These are phyloP conservation scores for Coleophora deauratella DNA, from an alignment of 2,888 invertebrate genomes.

Conservation along the genomic window DNA sequence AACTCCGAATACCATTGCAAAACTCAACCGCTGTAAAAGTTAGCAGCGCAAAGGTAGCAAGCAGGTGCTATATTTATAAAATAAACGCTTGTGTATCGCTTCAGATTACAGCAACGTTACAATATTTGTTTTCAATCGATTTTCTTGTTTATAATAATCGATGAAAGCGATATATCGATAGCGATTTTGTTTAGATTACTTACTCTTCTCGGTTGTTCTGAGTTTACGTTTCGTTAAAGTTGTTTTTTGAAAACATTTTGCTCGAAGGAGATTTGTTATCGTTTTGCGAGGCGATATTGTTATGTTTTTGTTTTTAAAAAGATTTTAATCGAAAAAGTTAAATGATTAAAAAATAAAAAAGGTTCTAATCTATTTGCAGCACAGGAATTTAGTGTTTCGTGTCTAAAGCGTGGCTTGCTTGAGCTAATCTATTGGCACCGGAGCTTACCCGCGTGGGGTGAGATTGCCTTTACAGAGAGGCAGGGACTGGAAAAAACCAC, in stretches of 20 bases:
- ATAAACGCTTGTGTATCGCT: slow-evolving; percentile 22
- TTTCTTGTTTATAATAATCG: slow-evolving; percentile 53
- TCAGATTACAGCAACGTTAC: slow-evolving; percentile 7
- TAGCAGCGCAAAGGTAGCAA: neutral
- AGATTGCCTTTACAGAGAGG: no score
- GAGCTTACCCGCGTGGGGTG: no score
- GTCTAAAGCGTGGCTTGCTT: no score
- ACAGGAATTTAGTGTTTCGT: no score
- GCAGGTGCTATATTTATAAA: slow-evolving; percentile 28
- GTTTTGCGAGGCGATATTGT: slow-evolving; percentile 6
- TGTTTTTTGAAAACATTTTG: slow-evolving; percentile 51
- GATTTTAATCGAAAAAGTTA: neutral
- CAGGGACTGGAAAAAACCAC: no score
- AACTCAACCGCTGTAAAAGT: no score
- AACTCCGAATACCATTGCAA: no score
- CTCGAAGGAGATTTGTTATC: slow-evolving; percentile 10
- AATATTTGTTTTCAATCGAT: slow-evolving; percentile 52
- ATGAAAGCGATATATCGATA: slow-evolving; percentile 20
- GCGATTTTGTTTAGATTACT: slow-evolving; percentile 25
- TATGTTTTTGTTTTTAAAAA: slow-evolving; percentile 5
- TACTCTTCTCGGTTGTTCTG: slow-evolving; percentile 36
- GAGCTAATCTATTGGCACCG: no score
- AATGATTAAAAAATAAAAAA: no score
- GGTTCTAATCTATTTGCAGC: no score
- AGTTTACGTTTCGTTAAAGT: slow-evolving; percentile 47